phyloP scores from a whole-genome alignment of 2,113 vertebrate species.

The Zapus hudsonius region DNA sequence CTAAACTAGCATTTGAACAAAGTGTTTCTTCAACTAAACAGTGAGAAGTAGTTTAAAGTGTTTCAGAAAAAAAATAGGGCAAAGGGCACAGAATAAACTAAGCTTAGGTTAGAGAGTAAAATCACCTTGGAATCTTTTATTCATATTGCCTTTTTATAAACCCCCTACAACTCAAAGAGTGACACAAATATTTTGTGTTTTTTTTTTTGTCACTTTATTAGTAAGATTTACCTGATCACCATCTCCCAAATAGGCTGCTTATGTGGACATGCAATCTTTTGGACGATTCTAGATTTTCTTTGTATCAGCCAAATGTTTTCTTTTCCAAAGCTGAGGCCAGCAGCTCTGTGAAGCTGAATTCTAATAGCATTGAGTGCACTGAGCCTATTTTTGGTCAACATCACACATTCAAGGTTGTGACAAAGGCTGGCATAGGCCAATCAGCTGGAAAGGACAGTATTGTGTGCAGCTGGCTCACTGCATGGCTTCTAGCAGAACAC shows the following conservation, averaged over 20 bases:
- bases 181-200: neutral
- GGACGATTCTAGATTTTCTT: neutral
- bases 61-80: neutral
- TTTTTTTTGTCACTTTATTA: neutral
- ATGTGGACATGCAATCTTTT: neutral
- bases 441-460: slow-evolving; percentile 22
- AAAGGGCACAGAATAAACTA: neutral
- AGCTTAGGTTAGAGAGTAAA: neutral
- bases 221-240: neutral
- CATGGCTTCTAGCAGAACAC: slow-evolving; percentile 13
- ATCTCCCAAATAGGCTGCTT: neutral
- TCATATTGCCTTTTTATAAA: neutral
- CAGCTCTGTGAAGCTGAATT: neutral
- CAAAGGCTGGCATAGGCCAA: slow-evolving; percentile 45
- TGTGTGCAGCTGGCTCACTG: slow-evolving; percentile 26
- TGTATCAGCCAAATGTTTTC: neutral
- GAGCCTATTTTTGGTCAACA: slow-evolving; percentile 38
- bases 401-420: slow-evolving; percentile 24
- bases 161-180: neutral
- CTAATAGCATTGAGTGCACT: neutral
- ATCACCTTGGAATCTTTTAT: neutral
- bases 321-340: slow-evolving; percentile 10
- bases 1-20: neutral
- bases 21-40: neutral
- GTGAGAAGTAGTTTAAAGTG: neutral